phyloP scores from a whole-genome alignment of 2,888 invertebrate species.

The Coelopa pilipes region DNA sequence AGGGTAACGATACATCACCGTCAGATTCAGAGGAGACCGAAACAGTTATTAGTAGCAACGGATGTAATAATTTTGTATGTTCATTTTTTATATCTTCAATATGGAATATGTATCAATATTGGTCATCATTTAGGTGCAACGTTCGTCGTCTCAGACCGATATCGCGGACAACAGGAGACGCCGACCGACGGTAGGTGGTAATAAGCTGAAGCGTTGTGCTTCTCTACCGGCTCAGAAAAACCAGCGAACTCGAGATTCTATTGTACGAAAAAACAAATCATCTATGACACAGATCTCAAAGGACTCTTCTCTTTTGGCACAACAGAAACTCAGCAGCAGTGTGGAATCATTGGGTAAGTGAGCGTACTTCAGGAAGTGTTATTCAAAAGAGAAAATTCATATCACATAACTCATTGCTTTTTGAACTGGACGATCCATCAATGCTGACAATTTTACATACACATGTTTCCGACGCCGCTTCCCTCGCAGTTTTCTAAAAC shows the following conservation, averaged over 20 bases:
- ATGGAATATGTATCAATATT: background rate
- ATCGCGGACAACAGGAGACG: constrained; percentile 69
- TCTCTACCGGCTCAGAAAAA: constrained; percentile 68
- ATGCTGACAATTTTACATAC: no score
- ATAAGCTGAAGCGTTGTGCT: constrained; percentile 70
- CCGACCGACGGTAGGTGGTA: constrained; percentile 60
- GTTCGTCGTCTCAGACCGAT: constrained; percentile 71
- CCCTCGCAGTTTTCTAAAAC: background rate
- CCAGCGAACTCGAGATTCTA: constrained; percentile 12
- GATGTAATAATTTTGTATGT: constrained; percentile 39
- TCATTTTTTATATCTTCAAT: background rate
- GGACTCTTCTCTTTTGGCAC: constrained; percentile 36
- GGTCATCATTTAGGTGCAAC: constrained; percentile 64
- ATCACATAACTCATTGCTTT: no score
- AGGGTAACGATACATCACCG: constrained; percentile 61
- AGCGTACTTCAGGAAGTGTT: constrained; percentile 8
- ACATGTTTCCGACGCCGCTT: no score
- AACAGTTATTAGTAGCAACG: constrained; percentile 26
- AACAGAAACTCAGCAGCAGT: constrained; percentile 55
- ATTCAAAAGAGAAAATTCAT: no score
- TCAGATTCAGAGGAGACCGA: constrained; percentile 65
- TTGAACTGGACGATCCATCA: no score
- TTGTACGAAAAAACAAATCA: constrained; percentile 46
- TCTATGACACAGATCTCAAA: constrained; percentile 47
- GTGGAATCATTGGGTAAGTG: constrained; percentile 66